Base-by-base conservation (phyloP, 2,888 invertebrate genomes). In the Chloroclystis v-ata region DNA sequence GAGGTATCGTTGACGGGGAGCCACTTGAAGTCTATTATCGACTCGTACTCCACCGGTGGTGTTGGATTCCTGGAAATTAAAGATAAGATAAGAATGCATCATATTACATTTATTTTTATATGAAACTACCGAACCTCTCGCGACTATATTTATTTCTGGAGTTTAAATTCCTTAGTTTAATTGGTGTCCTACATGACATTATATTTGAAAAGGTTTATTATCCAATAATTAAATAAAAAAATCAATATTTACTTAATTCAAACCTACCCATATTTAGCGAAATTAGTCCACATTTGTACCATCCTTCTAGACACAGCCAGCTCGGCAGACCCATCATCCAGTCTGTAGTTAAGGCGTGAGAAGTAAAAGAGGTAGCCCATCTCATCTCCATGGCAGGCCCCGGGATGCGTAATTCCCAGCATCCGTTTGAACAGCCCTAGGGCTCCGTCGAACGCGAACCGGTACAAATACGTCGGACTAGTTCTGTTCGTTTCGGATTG, bases 241-340 rank as follows among this genome's bases (percentile, higher is more conserved):
- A n/a, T n/a, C n/a, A n/a, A n/a, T n/a, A n/a, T n/a, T n/a, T n/a
- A n/a, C n/a, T n/a, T n/a, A n/a, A n/a, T n/a, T n/a, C n/a, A n/a
- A 4, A 20, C 13, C 14, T 65, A 91, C 91, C 91, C 91, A 53
- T 89, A 90, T 74, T 90, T 91, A 25, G 91, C 91, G 55, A 91
- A 91, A 69, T 91, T 90, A 16, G 91, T 89, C 91, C 91, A 91
- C 89, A 91, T 82, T 60, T 89, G 89, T 1, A 90, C 86, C 90
- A 91, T 90, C 26, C 89, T 82, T 50, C 82, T 84, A 32, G 91
- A 90, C 1, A 91, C 90, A 28, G 82, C 82, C 4, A 90, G 78
- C 59, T 91, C 91, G 9, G 89, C 78, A 0, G 91, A 90, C 42
- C 84, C 85, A 10, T 90, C 90, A 56, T 91, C 90, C 13, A 91